Evolutionary conservation across 1,140 invertebrate genomes (phyloP).

Genomic region (Bombus affinis): DNA sequence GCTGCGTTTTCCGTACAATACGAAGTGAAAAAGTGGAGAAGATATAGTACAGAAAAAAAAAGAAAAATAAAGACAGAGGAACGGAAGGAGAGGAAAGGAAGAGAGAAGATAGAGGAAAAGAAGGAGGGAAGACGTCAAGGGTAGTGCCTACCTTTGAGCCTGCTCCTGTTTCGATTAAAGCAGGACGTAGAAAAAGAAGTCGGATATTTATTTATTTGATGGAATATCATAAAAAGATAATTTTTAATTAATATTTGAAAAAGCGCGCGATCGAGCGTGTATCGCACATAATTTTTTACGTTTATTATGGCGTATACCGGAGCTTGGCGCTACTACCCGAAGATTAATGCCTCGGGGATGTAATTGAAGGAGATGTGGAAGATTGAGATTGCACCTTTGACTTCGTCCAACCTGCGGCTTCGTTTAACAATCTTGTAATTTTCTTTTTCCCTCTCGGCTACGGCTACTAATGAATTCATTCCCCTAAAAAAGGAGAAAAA

Average conservation of each 20-base stretch:
- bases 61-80: neutral
- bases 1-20: neutral
- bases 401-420: conserved; percentile 25
- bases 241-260: neutral
- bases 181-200: too few species aligned
- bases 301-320: neutral
- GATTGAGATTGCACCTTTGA: conserved; percentile 51
- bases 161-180: too few species aligned
- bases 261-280: neutral
- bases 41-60: neutral
- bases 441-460: conserved; percentile 6
- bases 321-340: neutral
- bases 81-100: accelerated
- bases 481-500: neutral
- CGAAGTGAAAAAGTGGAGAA: neutral
- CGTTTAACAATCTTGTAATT: conserved; percentile 45
- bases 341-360: conserved; percentile 40
- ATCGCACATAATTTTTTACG: neutral
- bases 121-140: too few species aligned
- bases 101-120: too few species aligned
- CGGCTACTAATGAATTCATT: conserved; percentile 47
- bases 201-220: too few species aligned
- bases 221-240: neutral
- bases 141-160: too few species aligned
- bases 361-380: conserved; percentile 48